Evolutionary conservation across 2,797 vertebrate genomes (phyloP).

Genomic region (Sebastes oblongus): DNA sequence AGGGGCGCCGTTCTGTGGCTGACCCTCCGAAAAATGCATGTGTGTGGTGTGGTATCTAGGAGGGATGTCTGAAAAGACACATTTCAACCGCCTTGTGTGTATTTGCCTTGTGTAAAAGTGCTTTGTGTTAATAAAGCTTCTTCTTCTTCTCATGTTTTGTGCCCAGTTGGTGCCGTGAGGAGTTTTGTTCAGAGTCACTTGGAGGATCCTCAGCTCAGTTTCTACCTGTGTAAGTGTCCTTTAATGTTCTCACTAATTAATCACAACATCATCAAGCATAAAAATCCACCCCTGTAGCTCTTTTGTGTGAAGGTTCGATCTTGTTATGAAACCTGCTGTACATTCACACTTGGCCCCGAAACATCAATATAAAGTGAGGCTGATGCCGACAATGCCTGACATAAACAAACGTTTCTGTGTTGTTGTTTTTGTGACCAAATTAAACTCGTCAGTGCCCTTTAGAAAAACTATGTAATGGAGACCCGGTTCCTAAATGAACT

Average conservation of each 20-base stretch:
- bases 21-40: too few relatives aligned
- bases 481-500: not conserved
- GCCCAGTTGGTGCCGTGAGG: slow-evolving; percentile 86
- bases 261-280: not conserved
- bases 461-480: not conserved
- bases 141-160: slow-evolving; percentile 4
- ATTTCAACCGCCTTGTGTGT: too few relatives aligned
- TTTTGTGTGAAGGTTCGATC: not conserved
- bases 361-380: not conserved
- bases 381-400: fast-evolving
- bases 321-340: not conserved
- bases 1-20: too few relatives aligned
- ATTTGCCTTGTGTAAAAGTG: too few relatives aligned
- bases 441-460: not conserved
- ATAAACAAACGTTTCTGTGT: not conserved
- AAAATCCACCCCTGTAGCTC: not conserved
- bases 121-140: too few relatives aligned
- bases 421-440: not conserved
- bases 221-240: slow-evolving; percentile 91
- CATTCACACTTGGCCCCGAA: not conserved
- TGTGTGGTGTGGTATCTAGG: too few relatives aligned
- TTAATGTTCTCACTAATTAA: not conserved
- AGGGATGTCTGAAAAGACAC: too few relatives aligned
- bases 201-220: slow-evolving; percentile 85
- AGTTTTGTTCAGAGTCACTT: slow-evolving; percentile 89